A percentile compares a stretch with the other conserved stretches of the same genome.
Evolutionary conservation across 2,797 vertebrate species (phyloP).

Genomic region (Trematomus bernacchii): DNA sequence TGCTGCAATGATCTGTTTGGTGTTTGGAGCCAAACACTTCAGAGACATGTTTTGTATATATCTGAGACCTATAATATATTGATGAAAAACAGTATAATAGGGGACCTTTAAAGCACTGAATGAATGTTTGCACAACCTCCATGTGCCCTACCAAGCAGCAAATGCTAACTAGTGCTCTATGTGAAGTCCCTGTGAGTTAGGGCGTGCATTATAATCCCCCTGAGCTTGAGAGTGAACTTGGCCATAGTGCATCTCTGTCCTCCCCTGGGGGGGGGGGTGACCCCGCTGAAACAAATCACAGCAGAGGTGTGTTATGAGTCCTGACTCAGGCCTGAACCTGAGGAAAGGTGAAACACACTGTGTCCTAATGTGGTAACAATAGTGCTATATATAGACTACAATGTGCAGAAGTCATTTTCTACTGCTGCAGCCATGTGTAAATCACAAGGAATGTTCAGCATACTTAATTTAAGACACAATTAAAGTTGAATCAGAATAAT

Average conservation of each 20-base stretch:
- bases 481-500: constrained; percentile 33
- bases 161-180: constrained; percentile 23
- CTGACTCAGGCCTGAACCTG: constrained; percentile 70
- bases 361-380: constrained; percentile 45
- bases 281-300: constrained; percentile 63
- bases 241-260: constrained; percentile 62
- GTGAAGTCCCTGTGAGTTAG: constrained; percentile 61
- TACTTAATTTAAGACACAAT: not conserved
- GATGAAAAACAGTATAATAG: too few relatives aligned
- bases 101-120: not conserved
- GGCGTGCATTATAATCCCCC: constrained; percentile 62
- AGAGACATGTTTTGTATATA: too few relatives aligned
- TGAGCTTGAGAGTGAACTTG: constrained; percentile 57
- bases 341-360: constrained; percentile 71
- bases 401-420: constrained; percentile 23
- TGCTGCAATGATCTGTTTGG: too few relatives aligned
- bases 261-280: constrained; percentile 66
- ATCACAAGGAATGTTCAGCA: constrained; percentile 32
- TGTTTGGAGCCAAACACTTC: too few relatives aligned
- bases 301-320: constrained; percentile 61
- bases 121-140: constrained; percentile 20
- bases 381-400: constrained; percentile 45
- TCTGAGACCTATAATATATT: too few relatives aligned
- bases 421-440: constrained; percentile 22
- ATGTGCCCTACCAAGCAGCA: constrained; percentile 39